phyloP scores from a whole-genome alignment of 2,113 vertebrate genomes.

The Psilopsiagon aurifrons region DNA sequence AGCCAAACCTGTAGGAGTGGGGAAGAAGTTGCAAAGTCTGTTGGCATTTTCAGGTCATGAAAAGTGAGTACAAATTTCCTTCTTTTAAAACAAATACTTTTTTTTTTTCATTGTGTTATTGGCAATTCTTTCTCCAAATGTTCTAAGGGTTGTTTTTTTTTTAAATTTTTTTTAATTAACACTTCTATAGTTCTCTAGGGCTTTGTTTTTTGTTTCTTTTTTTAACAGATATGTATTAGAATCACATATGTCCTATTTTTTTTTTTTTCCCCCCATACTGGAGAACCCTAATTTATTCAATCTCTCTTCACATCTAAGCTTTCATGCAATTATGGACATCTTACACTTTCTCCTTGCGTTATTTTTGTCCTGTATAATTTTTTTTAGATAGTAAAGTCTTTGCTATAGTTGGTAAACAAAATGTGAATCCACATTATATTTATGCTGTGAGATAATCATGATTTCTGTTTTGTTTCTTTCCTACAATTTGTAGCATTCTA shows the following conservation, averaged over 20 bases:
- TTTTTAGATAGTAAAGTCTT: neutral
- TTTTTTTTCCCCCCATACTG: no score
- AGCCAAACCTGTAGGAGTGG: neutral
- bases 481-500: neutral
- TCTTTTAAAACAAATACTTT: neutral
- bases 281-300: neutral
- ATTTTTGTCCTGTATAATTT: neutral
- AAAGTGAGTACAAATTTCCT: neutral
- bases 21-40: neutral
- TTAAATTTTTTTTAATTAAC: neutral
- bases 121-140: neutral
- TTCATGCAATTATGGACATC: neutral
- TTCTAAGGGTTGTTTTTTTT: neutral
- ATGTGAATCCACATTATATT: neutral
- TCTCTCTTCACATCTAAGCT: neutral
- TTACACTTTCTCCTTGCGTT: neutral
- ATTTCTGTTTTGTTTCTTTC: neutral
- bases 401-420: neutral
- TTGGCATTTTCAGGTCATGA: neutral
- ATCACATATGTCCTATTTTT: neutral
- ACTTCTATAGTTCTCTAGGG: neutral
- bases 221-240: neutral
- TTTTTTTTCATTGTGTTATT: neutral
- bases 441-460: neutral
- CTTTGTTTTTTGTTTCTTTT: neutral